A percentile compares a stretch with the other conserved stretches of the same genome.
Evolutionary conservation across 64 coral and sea anemone genomes (phyloP).

Genomic region (Anthopleura sola): DNA sequence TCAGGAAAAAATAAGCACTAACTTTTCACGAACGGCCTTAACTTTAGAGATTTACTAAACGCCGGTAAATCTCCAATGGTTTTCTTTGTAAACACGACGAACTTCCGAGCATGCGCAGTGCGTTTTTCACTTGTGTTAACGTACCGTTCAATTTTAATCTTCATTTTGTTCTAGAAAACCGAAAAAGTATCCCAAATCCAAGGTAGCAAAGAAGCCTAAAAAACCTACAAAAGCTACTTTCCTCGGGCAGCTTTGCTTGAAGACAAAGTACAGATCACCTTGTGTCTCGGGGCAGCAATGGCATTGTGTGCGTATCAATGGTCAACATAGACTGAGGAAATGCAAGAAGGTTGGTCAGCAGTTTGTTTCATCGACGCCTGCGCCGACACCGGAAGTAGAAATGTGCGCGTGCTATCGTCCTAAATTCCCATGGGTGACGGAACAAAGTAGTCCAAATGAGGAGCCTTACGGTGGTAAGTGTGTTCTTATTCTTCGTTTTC

Average conservation of each 20-base stretch:
- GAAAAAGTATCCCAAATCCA: background rate
- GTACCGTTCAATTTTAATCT: too few species aligned
- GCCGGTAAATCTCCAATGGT: too few species aligned
- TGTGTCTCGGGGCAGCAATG: constrained; percentile 64
- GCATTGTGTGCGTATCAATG: constrained; percentile 56
- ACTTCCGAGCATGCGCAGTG: too few species aligned
- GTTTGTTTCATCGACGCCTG: background rate
- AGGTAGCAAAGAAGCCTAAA: background rate
- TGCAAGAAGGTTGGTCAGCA: constrained; percentile 47
- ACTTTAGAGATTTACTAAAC: too few species aligned
- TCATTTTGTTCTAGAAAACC: background rate
- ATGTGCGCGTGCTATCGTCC: constrained; percentile 78
- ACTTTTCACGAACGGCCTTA: too few species aligned
- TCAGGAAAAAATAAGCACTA: too few species aligned
- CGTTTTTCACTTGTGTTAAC: too few species aligned
- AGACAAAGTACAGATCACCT: constrained; percentile 21
- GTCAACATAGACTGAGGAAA: constrained; percentile 58
- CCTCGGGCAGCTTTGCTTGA: constrained; percentile 38
- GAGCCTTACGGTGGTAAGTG: background rate
- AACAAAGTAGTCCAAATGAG: background rate
- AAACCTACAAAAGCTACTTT: constrained; percentile 18
- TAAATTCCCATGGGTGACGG: background rate
- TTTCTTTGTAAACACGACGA: too few species aligned
- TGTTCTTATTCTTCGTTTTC: too few species aligned
- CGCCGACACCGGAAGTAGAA: constrained; percentile 13